Evolutionary conservation across 2,113 vertebrate genomes (phyloP), one percentile per base, ranked within the genome.

Genomic region (Zapus hudsonius): DNA sequence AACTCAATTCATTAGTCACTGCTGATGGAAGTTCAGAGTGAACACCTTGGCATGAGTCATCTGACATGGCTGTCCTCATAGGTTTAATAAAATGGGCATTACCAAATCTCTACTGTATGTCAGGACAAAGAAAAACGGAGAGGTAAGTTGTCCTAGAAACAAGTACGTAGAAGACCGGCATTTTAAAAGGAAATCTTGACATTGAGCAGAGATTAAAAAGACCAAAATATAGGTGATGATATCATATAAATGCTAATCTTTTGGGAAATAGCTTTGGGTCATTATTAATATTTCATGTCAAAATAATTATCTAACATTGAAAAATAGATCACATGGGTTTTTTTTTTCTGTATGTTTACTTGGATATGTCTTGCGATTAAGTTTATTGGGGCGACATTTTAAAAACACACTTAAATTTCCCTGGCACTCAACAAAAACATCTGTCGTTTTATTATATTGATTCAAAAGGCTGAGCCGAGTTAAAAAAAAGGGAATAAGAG

Each of bases 341-440:
- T n/a, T n/a, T 61, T 82, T 95, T 87, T 70, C 20, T 96, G 38
- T 42, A 23, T 2, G 31, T n/a, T 93, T 40, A 27, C 29, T 79
- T 67, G 80, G 86, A 12, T 82, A 42, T 92, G 74, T 70, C 66
- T 91, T 87, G 59, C 91, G 84, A 91, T 92, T 90, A 84, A 84
- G 19, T 52, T 52, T 47, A 85, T 66, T 33, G 22, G 36, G 25
- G 80, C 6, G 5, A 9, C 85, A 61, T 79, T 79, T 94, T 95
- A 3, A 59, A 78, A 89, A 95, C n/a, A 92, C 79, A 38, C 44
- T 94, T 87, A 73, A 95, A 78, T 47, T 95, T 22, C 94, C 95
- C 84, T 96, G 96, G 70, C 33, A 96, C 67, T 85, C 94, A 95
- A 80, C 42, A 25, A 74, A 96, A 81, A 94, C 44, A 55, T 72